Evolutionary conservation across 1,140 invertebrate species (phyloP).

Genomic region (Lepidostoma basale): DNA sequence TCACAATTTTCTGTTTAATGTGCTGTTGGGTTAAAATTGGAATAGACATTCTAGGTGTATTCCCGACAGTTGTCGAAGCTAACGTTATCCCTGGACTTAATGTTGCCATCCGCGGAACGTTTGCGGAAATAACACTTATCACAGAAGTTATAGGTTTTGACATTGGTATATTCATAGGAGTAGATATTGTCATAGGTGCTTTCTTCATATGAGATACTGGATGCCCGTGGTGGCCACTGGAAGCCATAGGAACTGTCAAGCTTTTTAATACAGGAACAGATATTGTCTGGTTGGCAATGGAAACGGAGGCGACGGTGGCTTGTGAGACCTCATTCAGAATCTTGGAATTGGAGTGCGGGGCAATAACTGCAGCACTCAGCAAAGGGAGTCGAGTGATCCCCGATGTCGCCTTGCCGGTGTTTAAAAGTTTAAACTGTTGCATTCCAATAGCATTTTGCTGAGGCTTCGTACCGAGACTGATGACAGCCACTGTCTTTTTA

Average conservation of each 20-base stretch:
- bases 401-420: slow-evolving; percentile 50
- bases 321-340: slow-evolving; percentile 60
- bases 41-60: slow-evolving; percentile 52
- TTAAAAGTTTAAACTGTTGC: slow-evolving; percentile 59
- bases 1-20: slow-evolving; percentile 60
- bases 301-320: slow-evolving; percentile 61
- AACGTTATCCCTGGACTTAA: slow-evolving; percentile 56
- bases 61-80: slow-evolving; percentile 51
- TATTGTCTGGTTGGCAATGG: slow-evolving; percentile 66
- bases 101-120: slow-evolving; percentile 54
- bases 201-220: slow-evolving; percentile 55
- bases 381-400: slow-evolving; percentile 53
- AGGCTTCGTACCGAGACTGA: slow-evolving; percentile 56
- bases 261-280: slow-evolving; percentile 66
- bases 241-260: slow-evolving; percentile 53
- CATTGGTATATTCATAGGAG: slow-evolving; percentile 48
- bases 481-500: slow-evolving; percentile 60
- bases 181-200: slow-evolving; percentile 52
- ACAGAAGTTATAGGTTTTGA: slow-evolving; percentile 57
- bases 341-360: slow-evolving; percentile 57
- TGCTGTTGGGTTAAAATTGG: slow-evolving; percentile 58
- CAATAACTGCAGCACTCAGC: slow-evolving; percentile 53
- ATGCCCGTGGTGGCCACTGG: slow-evolving; percentile 33
- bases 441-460: slow-evolving; percentile 48
- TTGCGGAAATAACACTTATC: slow-evolving; percentile 58